Conservation (phyloP, 2,113 vertebrate genomes). For the Sinocyclocheilus maitianheensis region DNA sequence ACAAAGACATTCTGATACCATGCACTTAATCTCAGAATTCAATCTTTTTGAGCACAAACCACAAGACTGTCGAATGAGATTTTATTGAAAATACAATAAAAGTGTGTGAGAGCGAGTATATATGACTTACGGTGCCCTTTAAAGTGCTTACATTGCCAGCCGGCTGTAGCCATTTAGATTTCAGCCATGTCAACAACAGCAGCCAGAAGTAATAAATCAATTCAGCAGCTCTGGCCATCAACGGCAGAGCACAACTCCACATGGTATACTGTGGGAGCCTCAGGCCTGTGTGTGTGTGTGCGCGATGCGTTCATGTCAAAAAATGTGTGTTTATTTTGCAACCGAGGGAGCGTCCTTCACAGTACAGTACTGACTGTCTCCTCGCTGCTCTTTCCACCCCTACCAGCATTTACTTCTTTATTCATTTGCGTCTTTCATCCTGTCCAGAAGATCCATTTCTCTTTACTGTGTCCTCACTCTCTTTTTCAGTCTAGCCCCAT, state of each 20-base stretch:
- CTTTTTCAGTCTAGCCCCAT: neutral
- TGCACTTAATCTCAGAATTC: neutral
- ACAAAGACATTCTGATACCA: constrained; percentile 23
- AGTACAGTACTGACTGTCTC: constrained; percentile 6
- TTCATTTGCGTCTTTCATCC: constrained; percentile 32
- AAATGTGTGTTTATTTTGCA: constrained; percentile 40
- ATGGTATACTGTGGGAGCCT: constrained; percentile 19
- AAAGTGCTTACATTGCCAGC: constrained; percentile 29
- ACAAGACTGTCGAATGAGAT: neutral
- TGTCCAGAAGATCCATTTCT: constrained; percentile 19
- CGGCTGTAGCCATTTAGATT: constrained; percentile 42
- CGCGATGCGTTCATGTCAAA: constrained; percentile 1
- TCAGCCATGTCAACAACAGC: constrained; percentile 39
- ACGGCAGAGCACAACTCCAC: constrained; percentile 30
- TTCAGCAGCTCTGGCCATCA: constrained; percentile 42
- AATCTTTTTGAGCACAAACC: neutral
- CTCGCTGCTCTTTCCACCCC: neutral
- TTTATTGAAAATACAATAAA: constrained; percentile 22
- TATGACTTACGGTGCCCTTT: constrained; percentile 18
- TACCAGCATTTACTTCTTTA: constrained; percentile 15
- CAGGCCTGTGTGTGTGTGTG: constrained; percentile 36
- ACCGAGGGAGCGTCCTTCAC: constrained; percentile 34
- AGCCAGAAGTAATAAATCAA: constrained; percentile 48
- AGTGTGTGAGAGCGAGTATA: neutral
- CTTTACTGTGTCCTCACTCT: neutral